Evolutionary conservation across 2,113 vertebrate genomes (phyloP).

Genomic region (Melanocharis versteri): DNA sequence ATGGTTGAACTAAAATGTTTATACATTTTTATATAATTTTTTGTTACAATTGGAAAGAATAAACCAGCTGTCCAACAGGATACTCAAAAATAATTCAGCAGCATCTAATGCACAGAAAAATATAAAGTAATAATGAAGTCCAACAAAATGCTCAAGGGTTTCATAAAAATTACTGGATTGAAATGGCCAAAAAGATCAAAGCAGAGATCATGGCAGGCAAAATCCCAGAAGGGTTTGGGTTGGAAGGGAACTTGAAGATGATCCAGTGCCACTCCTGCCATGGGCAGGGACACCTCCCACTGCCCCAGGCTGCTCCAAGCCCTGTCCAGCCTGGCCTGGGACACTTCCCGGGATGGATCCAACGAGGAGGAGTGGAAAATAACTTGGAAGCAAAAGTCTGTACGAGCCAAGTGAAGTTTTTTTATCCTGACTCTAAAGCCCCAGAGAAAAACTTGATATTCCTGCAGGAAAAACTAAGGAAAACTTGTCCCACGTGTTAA

Average conservation of each 20-base stretch:
- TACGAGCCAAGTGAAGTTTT: background rate
- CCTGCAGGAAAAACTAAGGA: background rate
- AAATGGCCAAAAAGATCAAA: background rate
- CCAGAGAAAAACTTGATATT: background rate
- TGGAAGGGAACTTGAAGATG: background rate
- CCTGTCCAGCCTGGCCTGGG: fast-evolving
- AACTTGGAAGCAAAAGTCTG: background rate
- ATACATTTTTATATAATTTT: background rate
- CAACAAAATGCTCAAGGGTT: background rate
- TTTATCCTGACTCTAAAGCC: background rate
- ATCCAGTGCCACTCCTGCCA: background rate
- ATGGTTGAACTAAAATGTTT: background rate
- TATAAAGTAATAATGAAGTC: background rate
- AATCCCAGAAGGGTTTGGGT: background rate
- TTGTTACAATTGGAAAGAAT: background rate
- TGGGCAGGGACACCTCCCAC: background rate
- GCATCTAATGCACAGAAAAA: background rate
- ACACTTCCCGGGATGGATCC: background rate
- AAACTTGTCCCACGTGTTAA: fast-evolving
- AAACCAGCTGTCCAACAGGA: background rate
- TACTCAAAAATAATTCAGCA: background rate
- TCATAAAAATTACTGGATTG: background rate
- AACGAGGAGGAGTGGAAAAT: background rate
- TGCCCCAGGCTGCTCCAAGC: background rate
- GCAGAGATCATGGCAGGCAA: background rate